These are phyloP conservation scores for Microctenopoma stevenorrisi DNA, from an alignment of 2,797 vertebrate species.

Conservation along the genomic window DNA sequence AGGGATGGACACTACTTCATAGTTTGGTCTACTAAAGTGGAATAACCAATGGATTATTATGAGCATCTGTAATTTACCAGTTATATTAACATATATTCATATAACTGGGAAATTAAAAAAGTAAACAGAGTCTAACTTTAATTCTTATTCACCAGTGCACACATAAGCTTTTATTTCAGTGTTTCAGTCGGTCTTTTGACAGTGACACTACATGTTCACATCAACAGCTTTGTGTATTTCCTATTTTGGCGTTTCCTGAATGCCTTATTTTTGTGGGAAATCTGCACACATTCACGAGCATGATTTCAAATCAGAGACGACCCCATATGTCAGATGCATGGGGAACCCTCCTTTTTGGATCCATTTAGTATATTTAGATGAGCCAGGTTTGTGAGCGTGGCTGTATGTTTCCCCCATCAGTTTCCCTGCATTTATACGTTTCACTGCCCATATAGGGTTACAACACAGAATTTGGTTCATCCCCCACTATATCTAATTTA, in stretches of 20 bases:
- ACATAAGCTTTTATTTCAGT: no score
- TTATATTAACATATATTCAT: no score
- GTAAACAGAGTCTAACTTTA: no score
- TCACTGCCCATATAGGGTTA: conserved; percentile 60
- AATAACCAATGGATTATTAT: not conserved
- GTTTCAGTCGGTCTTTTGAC: conserved; percentile 67
- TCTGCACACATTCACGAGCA: conserved; percentile 51
- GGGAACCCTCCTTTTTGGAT: conserved; percentile 51
- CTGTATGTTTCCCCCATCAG: conserved; percentile 58
- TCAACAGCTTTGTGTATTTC: conserved; percentile 54
- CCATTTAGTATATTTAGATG: conserved; percentile 34
- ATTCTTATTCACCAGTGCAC: no score
- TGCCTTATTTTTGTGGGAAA: conserved; percentile 50
- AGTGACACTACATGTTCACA: conserved; percentile 43
- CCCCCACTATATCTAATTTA: conserved; percentile 38
- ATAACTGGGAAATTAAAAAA: no score
- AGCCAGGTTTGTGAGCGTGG: conserved; percentile 53
- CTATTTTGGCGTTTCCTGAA: conserved; percentile 56
- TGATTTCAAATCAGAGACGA: conserved; percentile 65
- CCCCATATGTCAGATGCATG: conserved; percentile 66
- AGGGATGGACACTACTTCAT: conserved; percentile 10
- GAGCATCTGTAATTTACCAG: not conserved
- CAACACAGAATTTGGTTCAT: conserved; percentile 48
- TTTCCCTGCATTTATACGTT: conserved; percentile 60
- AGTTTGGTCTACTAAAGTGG: not conserved